These are phyloP conservation scores for Mirza zaza DNA, from an alignment of 2,113 vertebrate species.

Conservation along the genomic window DNA sequence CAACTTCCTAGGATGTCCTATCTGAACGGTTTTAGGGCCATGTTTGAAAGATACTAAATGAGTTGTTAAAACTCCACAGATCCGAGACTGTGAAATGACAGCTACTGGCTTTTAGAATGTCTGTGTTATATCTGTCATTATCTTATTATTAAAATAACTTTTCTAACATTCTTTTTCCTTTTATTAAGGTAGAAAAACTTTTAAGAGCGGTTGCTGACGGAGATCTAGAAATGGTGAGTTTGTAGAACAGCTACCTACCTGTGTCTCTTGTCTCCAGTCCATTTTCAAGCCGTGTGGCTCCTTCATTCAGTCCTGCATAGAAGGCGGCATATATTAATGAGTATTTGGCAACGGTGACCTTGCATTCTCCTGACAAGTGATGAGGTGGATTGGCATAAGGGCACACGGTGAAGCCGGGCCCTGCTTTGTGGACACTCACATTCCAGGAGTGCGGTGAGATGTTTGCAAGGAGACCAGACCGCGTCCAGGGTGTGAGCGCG, in stretches of 20 bases:
- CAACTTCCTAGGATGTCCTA: background rate
- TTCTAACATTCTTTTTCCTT: conserved; percentile 55
- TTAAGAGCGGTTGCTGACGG: conserved; percentile 94
- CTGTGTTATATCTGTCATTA: background rate
- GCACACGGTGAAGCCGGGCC: rapidly evolving
- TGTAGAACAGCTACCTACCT: background rate
- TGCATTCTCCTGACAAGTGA: rapidly evolving
- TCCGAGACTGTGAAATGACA: conserved; percentile 59
- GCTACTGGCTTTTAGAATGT: conserved; percentile 42
- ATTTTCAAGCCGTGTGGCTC: background rate
- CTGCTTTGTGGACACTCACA: background rate
- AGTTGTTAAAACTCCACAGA: background rate
- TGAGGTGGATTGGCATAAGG: background rate
- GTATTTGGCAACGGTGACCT: rapidly evolving
- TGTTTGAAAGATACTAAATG: background rate
- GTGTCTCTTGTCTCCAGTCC: background rate
- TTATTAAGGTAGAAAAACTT: conserved; percentile 94
- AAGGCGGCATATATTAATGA: background rate
- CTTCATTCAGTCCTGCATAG: too few relatives aligned
- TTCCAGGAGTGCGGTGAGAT: background rate
- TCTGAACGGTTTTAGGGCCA: background rate
- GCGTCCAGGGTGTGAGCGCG: rapidly evolving
- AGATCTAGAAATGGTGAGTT: conserved; percentile 96
- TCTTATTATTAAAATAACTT: conserved; percentile 42
- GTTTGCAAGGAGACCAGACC: background rate